Conservation (phyloP, 2,888 invertebrate species). For the Sphecodes monilicornis region DNA sequence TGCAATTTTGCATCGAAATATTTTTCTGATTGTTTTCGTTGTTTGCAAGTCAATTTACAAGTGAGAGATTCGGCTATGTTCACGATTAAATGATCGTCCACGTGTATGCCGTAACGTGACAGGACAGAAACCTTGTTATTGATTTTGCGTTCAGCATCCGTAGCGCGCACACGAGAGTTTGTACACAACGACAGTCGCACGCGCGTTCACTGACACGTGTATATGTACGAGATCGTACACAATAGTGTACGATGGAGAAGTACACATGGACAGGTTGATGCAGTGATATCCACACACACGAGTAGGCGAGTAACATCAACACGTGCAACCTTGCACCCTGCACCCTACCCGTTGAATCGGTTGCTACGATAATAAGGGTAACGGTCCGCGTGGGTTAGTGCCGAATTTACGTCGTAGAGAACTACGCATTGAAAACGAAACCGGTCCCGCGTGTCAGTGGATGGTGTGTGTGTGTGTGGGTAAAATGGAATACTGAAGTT, state of each 20-base stretch:
- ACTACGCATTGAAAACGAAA: constrained; percentile 47
- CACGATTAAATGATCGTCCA: constrained; percentile 55
- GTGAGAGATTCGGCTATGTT: constrained; percentile 10
- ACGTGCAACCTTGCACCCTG: constrained; percentile 21
- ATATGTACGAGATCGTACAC: neutral
- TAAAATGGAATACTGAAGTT: neutral
- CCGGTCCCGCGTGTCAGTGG: neutral
- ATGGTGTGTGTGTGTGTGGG: neutral
- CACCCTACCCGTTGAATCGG: constrained; percentile 31
- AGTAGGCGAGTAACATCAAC: neutral
- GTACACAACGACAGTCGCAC: constrained; percentile 36
- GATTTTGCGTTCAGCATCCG: constrained; percentile 81
- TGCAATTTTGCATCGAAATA: neutral
- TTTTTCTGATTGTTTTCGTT: neutral
- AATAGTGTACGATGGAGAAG: neutral
- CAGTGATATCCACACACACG: constrained; percentile 10
- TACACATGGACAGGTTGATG: neutral
- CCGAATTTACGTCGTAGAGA: constrained; percentile 28
- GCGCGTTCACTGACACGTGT: neutral
- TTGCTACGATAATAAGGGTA: constrained; percentile 42
- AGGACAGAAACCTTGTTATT: constrained; percentile 78
- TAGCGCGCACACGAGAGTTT: constrained; percentile 55
- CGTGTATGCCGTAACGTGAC: constrained; percentile 70
- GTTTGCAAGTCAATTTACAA: neutral
- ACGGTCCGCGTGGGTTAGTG: constrained; percentile 36